phyloP scores from a whole-genome alignment of 2,888 invertebrate genomes.

The Ceriagrion tenellum region DNA sequence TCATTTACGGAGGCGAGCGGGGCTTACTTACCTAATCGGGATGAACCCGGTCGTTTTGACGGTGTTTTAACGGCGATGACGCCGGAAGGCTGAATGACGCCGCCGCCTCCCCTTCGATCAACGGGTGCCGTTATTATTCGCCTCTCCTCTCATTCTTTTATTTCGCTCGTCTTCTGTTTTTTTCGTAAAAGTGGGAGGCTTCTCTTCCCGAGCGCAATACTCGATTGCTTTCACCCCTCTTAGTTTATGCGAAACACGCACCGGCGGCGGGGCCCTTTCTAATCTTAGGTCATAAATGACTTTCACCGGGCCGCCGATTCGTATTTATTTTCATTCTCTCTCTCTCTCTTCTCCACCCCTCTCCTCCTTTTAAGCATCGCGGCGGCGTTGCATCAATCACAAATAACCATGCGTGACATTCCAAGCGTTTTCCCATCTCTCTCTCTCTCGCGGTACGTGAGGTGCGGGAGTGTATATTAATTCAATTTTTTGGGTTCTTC shows the following conservation, averaged over 20 bases:
- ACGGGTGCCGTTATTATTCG: background rate
- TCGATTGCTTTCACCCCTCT: background rate
- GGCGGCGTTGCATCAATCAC: background rate
- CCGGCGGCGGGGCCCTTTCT: background rate
- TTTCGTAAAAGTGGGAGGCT: background rate
- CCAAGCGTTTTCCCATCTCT: background rate
- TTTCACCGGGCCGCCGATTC: background rate
- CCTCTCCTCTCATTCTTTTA: background rate
- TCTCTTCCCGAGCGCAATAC: background rate
- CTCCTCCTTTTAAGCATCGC: background rate
- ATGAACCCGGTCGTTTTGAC: background rate
- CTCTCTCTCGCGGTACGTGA: background rate
- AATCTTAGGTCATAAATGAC: slow-evolving; percentile 32
- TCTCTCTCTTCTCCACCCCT: background rate
- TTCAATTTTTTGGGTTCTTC: background rate
- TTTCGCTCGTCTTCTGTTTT: background rate
- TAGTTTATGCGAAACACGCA: background rate
- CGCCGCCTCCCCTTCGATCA: background rate
- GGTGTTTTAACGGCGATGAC: slow-evolving; percentile 19
- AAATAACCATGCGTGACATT: slow-evolving; percentile 2
- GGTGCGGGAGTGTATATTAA: background rate
- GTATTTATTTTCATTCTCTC: background rate
- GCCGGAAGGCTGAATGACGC: background rate
- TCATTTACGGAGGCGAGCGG: background rate
- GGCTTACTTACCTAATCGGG: slow-evolving; percentile 6